A percentile compares a stretch with the other conserved stretches of the same genome.
Evolutionary conservation across 2,797 vertebrate species (phyloP).

Genomic region (Falco rusticolus): DNA sequence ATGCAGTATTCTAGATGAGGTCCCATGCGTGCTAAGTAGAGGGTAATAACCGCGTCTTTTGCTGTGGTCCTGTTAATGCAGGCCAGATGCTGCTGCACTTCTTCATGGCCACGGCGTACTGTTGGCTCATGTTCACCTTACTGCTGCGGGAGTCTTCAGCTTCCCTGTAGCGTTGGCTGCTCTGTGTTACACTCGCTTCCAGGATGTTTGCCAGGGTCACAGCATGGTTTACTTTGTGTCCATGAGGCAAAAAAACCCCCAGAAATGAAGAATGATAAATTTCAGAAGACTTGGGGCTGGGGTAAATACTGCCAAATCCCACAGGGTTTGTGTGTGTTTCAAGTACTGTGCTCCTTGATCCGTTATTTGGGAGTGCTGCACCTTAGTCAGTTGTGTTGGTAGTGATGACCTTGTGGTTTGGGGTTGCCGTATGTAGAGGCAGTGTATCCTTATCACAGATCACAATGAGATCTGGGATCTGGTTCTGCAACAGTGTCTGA

Average conservation of each 20-base stretch:
- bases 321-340: neutral
- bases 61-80: neutral
- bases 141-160: neutral
- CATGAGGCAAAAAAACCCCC: neutral
- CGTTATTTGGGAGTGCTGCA: neutral
- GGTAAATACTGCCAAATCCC: neutral
- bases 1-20: neutral
- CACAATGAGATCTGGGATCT: neutral
- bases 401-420: neutral
- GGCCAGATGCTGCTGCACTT: neutral
- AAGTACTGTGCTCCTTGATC: neutral
- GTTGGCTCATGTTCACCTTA: neutral
- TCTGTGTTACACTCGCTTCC: neutral
- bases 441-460: neutral
- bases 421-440: neutral
- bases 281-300: neutral
- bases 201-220: neutral
- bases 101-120: neutral
- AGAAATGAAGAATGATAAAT: neutral
- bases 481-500: neutral
- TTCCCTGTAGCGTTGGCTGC: neutral
- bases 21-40: neutral
- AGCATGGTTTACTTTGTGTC: neutral
- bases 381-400: neutral
- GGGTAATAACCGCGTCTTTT: neutral